Conservation (phyloP, 2,113 vertebrate genomes). For the Dicaeum eximium region DNA sequence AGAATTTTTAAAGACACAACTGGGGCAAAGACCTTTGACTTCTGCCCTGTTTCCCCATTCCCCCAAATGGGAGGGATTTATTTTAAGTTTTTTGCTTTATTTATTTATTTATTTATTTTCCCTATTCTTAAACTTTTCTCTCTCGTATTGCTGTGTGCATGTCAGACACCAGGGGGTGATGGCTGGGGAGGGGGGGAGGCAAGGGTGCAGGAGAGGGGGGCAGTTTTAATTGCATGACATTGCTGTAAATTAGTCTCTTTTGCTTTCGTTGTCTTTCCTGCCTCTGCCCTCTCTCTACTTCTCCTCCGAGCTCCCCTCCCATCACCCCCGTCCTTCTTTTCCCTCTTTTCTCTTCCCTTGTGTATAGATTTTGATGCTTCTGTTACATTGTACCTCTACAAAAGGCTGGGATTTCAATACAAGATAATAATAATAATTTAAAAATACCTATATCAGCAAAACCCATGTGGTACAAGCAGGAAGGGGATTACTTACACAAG, state of each 20-base stretch:
- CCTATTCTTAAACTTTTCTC: slow-evolving; percentile 82
- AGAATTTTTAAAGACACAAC: slow-evolving; percentile 60
- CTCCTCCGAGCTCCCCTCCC: slow-evolving; percentile 62
- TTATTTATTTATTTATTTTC: slow-evolving; percentile 65
- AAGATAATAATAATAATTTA: slow-evolving; percentile 67
- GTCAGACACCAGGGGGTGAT: slow-evolving; percentile 75
- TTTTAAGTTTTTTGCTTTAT: slow-evolving; percentile 4
- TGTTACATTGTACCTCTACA: slow-evolving; percentile 81
- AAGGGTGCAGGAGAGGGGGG: slow-evolving; percentile 64
- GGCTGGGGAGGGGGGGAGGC: slow-evolving; percentile 61
- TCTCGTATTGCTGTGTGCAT: slow-evolving; percentile 93
- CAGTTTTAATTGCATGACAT: slow-evolving; percentile 73
- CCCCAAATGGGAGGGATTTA: slow-evolving; percentile 71
- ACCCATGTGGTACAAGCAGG: slow-evolving; percentile 73
- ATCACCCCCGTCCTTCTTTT: slow-evolving; percentile 58
- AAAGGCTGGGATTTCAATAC: slow-evolving; percentile 74
- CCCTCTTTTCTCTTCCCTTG: slow-evolving; percentile 71
- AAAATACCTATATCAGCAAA: slow-evolving; percentile 67
- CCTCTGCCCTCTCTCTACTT: slow-evolving; percentile 58
- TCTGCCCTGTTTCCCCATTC: slow-evolving; percentile 72
- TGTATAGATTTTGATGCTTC: slow-evolving; percentile 84
- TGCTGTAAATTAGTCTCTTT: slow-evolving; percentile 68
- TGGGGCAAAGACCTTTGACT: slow-evolving; percentile 65
- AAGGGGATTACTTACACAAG: slow-evolving; percentile 75
- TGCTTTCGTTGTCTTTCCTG: slow-evolving; percentile 66